A percentile compares a stretch with the other conserved stretches of the same genome.
Evolutionary conservation across 1,140 invertebrate species (phyloP).

Genomic region (Sitophilus oryzae): DNA sequence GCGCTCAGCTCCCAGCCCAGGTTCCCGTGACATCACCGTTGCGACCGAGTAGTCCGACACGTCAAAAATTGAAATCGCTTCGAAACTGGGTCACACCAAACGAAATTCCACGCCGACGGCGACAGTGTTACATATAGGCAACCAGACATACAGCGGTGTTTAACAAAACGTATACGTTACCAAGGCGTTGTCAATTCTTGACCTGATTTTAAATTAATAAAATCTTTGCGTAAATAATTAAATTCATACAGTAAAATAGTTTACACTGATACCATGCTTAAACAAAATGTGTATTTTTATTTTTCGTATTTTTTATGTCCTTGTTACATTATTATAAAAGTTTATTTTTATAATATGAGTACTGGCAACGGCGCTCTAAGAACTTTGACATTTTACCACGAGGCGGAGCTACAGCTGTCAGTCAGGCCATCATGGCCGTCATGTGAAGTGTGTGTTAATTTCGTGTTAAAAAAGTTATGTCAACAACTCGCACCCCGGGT

Average conservation of each 20-base stretch:
- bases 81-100: neutral
- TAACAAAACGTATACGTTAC: neutral
- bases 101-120: neutral
- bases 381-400: neutral
- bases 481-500: conserved; percentile 48
- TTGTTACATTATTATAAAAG: neutral
- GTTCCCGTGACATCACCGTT: conserved; percentile 17
- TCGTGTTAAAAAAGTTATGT: conserved; percentile 46
- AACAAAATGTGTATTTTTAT: neutral
- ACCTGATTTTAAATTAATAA: no score
- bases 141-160: conserved; percentile 6
- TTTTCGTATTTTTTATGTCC: no score
- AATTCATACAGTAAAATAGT: no score
- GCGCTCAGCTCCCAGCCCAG: neutral
- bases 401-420: conserved; percentile 26
- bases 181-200: neutral
- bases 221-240: no score
- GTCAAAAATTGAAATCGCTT: conserved; percentile 3
- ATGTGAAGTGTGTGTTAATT: conserved; percentile 41
- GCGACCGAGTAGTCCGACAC: neutral
- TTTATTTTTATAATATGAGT: neutral
- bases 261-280: no score
- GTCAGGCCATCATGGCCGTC: conserved; percentile 46
- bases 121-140: conserved; percentile 4
- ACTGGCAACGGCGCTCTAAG: conserved; percentile 5